Base-by-base conservation (phyloP, 2,797 vertebrate genomes). In the Zalophus californianus region DNA sequence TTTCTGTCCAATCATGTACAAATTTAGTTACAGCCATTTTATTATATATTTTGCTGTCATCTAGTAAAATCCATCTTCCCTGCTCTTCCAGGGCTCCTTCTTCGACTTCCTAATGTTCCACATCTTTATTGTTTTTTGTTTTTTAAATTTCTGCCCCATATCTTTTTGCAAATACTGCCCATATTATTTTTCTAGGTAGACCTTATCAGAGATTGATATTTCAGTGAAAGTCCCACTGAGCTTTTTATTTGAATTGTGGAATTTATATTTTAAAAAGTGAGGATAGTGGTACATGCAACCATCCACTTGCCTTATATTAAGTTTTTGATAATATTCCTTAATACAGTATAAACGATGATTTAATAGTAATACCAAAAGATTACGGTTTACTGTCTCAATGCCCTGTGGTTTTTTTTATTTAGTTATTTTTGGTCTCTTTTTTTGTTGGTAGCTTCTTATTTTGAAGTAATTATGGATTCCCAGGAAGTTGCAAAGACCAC, bases 281-380 rank as follows among this genome's bases (percentile, higher is more conserved):
- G 60, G 27, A 29, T 62, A 29, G 60, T 13, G 50, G 3, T n/a
- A 44, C 4, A 70, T n/a, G 18, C 13, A 87, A 29, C 0, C 35
- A 70, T 91, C 13, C 2, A 86, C 88, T 97, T 96, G 29, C 13
- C n/a, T 21, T 80, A 35, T 80, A 75, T 62, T 56, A 7, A 93
- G 29, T 4, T 21, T 77, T 54, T 41, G 6, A 70, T 62, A 72
- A 27, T 68, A 85, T 88, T 54, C 23, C 50, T 96, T 62, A 73
- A 64, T 32, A 56, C 3, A 44, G 54, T 54, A 38, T 44, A 77
- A 90, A 64, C 0, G 84, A 6, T 8, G 41, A 68, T 48, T 77
- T 77, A 70, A 64, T 8, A 48, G 5, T 50, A 86, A 85, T 7
- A 82, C 2, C 50, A 77, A 70, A 91, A 2, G 0, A 41, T 91